Conservation (phyloP, 2,797 vertebrate genomes). For the Tokudaia tokunoshimensis region DNA sequence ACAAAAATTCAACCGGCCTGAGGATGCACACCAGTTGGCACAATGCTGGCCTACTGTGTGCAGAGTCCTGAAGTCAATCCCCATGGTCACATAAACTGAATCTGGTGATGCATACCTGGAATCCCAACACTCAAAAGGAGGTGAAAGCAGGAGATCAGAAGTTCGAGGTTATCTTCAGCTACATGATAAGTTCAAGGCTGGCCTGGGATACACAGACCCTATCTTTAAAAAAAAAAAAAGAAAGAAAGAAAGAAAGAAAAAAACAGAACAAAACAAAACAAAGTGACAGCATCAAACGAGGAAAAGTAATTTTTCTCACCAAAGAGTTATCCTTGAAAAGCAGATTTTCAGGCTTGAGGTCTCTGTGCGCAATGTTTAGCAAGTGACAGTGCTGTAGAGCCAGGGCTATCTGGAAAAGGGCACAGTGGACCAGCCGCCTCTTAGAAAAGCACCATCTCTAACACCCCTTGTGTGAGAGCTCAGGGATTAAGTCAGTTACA, state of each 20-base stretch:
- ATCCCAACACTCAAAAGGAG: neutral
- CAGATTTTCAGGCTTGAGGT: conserved; percentile 99
- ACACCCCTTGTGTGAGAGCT: conserved; percentile 13
- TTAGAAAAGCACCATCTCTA: conserved; percentile 34
- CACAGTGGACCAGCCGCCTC: conserved; percentile 79
- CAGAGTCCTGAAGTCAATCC: neutral
- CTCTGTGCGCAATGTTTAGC: conserved; percentile 98
- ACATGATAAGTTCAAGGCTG: neutral
- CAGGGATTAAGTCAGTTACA: conserved; percentile 17
- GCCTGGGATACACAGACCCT: neutral
- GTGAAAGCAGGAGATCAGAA: neutral
- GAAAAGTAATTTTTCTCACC: conserved; percentile 89
- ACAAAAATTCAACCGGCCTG: neutral
- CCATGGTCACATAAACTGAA: neutral
- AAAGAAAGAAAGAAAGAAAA: too few relatives aligned
- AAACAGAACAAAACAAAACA: neutral
- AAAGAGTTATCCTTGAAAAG: conserved; percentile 99
- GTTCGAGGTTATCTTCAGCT: neutral
- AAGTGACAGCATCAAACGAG: conserved; percentile 31
- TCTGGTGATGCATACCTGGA: neutral
- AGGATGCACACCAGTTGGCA: neutral
- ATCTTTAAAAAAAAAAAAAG: neutral
- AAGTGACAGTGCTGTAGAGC: conserved; percentile 98
- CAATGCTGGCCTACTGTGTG: neutral
- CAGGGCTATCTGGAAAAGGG: conserved; percentile 95